A percentile compares a stretch with the other conserved stretches of the same genome.
phyloP scores from a whole-genome alignment of 2,888 invertebrate genomes.

The Agonopterix arenella region DNA sequence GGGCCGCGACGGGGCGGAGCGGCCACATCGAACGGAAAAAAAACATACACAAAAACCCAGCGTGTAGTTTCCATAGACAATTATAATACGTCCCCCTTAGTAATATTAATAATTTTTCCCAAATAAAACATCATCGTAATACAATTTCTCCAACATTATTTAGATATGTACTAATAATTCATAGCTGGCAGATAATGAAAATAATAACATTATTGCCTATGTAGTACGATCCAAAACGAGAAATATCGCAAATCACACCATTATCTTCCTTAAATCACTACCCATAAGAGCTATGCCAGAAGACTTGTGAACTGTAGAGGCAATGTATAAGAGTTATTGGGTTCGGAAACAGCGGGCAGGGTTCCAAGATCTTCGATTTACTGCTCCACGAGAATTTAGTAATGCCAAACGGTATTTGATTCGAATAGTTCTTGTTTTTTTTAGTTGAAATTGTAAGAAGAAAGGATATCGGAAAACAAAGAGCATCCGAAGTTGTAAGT shows the following conservation, averaged over 20 bases:
- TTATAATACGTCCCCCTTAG: no score
- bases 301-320: not conserved
- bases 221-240: not conserved
- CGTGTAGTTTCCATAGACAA: no score
- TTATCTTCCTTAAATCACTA: no score
- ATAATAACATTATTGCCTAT: slow-evolving; percentile 1
- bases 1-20: no score
- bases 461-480: no score
- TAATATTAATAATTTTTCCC: no score
- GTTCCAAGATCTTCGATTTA: slow-evolving; percentile 26
- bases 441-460: no score
- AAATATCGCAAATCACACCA: not conserved
- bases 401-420: not conserved
- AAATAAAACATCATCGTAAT: no score
- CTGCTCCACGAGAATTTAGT: slow-evolving; percentile 1
- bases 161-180: slow-evolving; percentile 8
- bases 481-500: no score
- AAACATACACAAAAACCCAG: no score
- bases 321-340: not conserved
- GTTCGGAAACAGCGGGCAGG: slow-evolving; percentile 22
- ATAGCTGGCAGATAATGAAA: slow-evolving; percentile 3
- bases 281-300: not conserved
- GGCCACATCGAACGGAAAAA: no score
- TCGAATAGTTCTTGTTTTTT: not conserved
- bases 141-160: not conserved